Evolutionary conservation across 2,113 vertebrate genomes (phyloP).

Genomic region (Maccullochella peelii): DNA sequence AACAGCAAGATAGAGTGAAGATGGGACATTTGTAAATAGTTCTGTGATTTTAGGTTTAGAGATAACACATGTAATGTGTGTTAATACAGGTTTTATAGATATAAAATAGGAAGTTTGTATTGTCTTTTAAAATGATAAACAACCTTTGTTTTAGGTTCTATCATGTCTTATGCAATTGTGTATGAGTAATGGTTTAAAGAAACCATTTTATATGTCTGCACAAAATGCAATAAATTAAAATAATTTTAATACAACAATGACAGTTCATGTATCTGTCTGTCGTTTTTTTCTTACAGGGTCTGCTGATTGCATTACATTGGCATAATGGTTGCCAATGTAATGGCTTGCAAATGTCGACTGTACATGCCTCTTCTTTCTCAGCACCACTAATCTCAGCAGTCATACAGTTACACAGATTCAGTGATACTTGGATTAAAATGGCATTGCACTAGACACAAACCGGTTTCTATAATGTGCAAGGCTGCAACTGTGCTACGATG

Average conservation of each 20-base stretch:
- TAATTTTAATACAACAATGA: conserved; percentile 53
- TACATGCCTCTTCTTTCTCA: background rate
- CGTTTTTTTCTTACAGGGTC: background rate
- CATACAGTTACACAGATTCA: background rate
- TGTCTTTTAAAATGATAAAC: conserved; percentile 80
- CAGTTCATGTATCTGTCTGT: background rate
- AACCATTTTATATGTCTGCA: conserved; percentile 91
- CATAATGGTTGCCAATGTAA: background rate
- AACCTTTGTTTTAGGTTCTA: conserved; percentile 20
- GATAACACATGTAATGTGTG: conserved; percentile 86
- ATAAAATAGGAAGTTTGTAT: conserved; percentile 71
- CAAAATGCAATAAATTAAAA: conserved; percentile 85
- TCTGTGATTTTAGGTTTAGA: conserved; percentile 82
- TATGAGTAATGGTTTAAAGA: conserved; percentile 86
- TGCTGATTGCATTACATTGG: background rate
- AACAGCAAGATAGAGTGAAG: background rate
- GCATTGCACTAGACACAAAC: background rate
- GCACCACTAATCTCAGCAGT: background rate
- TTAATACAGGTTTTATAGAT: conserved; percentile 78
- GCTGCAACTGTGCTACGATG: background rate
- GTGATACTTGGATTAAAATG: background rate
- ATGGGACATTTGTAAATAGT: conserved; percentile 83
- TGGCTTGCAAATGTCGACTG: background rate
- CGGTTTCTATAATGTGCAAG: background rate
- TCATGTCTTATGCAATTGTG: conserved; percentile 85